Conservation (phyloP, 2,888 invertebrate genomes). For the Aphrophora alni region DNA sequence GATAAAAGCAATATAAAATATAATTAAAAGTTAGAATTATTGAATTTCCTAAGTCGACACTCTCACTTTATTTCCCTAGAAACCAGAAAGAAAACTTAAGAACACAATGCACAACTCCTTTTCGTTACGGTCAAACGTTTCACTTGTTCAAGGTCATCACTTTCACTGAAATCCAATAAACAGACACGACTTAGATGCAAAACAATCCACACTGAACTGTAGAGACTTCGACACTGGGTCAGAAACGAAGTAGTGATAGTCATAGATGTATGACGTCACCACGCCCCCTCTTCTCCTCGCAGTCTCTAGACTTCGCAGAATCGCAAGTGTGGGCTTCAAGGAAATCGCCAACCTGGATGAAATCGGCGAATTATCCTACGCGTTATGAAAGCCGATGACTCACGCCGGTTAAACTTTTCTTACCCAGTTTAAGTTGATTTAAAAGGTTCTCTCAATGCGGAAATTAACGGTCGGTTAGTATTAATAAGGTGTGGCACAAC, state of each 20-base stretch:
- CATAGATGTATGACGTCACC: neutral
- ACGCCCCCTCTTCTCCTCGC: too few relatives aligned
- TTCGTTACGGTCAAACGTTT: too few relatives aligned
- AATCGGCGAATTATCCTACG: neutral
- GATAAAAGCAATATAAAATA: too few relatives aligned
- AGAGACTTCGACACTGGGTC: conserved; percentile 2
- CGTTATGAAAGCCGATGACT: neutral
- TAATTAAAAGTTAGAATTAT: too few relatives aligned
- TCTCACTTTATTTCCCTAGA: too few relatives aligned
- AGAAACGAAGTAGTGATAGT: neutral
- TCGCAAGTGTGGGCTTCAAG: neutral
- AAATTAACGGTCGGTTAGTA: neutral
- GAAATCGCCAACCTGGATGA: neutral
- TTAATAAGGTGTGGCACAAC: neutral
- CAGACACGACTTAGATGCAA: neutral
- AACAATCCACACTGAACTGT: neutral
- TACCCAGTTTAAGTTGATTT: neutral
- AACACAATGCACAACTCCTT: too few relatives aligned
- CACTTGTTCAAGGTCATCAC: neutral
- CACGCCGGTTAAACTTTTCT: neutral
- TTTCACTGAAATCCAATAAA: neutral
- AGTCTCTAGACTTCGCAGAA: too few relatives aligned
- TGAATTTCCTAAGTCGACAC: too few relatives aligned
- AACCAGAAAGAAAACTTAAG: too few relatives aligned
- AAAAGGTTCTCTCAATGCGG: neutral